phyloP scores from a whole-genome alignment of 2,888 invertebrate genomes.

The Erebia epiphron region DNA sequence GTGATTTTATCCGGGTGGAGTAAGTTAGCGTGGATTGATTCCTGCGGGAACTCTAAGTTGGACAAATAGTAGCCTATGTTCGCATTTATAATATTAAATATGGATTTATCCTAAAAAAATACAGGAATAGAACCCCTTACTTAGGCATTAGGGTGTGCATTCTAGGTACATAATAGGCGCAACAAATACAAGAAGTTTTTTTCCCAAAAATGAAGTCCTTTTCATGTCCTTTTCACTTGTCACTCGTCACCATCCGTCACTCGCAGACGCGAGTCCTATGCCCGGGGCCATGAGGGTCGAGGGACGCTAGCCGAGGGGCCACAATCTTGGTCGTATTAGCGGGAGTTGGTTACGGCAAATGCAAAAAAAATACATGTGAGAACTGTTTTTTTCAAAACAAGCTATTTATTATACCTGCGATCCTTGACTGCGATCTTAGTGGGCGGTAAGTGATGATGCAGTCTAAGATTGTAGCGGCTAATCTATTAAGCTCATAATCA shows the following conservation, averaged over 20 bases:
- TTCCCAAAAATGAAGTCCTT: slow-evolving; percentile 12
- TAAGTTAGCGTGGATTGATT: too few species aligned
- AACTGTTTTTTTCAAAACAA: too few species aligned
- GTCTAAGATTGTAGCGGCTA: too few species aligned
- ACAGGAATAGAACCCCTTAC: neutral
- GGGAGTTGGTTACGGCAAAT: neutral
- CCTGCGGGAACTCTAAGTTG: too few species aligned
- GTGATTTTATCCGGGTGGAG: too few species aligned
- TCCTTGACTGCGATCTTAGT: too few species aligned
- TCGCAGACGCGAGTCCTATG: slow-evolving; percentile 40
- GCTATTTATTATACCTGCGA: too few species aligned
- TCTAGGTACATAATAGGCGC: neutral
- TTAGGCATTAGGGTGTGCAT: neutral
- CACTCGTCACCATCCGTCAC: slow-evolving; percentile 44
- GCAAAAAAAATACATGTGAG: too few species aligned
- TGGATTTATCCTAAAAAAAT: neutral
- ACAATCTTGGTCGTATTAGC: neutral
- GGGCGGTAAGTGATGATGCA: too few species aligned
- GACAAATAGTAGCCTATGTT: too few species aligned
- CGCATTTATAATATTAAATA: too few species aligned
- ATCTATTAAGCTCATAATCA: too few species aligned
- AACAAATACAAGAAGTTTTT: neutral
- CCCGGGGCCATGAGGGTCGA: neutral
- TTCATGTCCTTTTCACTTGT: slow-evolving; percentile 13
- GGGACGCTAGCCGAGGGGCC: neutral